A percentile compares a stretch with the other conserved stretches of the same genome.
These are phyloP conservation scores for Calcarius lapponicus DNA, from an alignment of 2,797 vertebrate genomes.

Conservation along the genomic window DNA sequence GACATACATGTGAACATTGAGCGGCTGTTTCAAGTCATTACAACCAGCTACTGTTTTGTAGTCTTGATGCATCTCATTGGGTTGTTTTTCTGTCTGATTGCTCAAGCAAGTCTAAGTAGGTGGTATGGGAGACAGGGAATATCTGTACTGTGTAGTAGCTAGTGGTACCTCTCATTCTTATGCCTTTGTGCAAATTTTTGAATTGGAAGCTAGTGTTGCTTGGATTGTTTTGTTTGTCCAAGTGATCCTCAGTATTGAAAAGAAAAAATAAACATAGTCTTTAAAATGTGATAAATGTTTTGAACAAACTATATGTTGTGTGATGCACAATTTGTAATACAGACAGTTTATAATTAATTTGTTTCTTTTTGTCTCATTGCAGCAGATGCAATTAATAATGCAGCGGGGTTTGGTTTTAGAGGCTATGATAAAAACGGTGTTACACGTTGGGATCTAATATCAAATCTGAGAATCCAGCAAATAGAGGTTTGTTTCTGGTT, in stretches of 20 bases:
- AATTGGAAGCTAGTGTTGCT: neutral
- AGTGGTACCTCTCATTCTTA: neutral
- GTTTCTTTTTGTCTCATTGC: conserved; percentile 14
- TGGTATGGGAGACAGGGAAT: neutral
- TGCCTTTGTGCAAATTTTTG: neutral
- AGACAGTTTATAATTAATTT: neutral
- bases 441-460: conserved; percentile 91
- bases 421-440: conserved; percentile 91
- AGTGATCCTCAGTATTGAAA: neutral
- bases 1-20: neutral
- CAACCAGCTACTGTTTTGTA: neutral
- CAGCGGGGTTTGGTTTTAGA: conserved; percentile 96
- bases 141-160: neutral
- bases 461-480: conserved; percentile 92
- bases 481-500: conserved; percentile 87
- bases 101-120: neutral
- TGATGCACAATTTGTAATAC: neutral
- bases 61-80: neutral
- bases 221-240: neutral
- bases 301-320: neutral
- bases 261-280: neutral
- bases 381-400: conserved; percentile 99
- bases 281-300: neutral
- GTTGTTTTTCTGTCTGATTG: neutral
- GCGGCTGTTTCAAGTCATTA: neutral